phyloP scores from a whole-genome alignment of 2,888 invertebrate genomes.

The Lissonota sp. region DNA sequence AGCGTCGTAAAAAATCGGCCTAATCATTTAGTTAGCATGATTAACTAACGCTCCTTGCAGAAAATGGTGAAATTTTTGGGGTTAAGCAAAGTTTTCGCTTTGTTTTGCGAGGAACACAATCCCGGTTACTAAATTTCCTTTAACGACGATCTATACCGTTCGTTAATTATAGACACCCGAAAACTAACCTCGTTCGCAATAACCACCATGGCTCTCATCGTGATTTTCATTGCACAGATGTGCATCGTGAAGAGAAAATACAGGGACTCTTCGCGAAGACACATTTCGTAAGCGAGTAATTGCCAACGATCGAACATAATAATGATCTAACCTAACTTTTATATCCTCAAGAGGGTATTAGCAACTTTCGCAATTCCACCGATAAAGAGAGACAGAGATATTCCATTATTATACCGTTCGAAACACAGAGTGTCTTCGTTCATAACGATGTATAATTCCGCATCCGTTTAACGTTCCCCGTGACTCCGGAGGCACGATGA shows the following conservation, averaged over 20 bases:
- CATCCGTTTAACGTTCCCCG: constrained; percentile 50
- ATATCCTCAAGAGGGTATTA: constrained; percentile 44
- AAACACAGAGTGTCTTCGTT: constrained; percentile 27
- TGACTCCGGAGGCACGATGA: background rate
- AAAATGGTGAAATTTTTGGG: too few species aligned
- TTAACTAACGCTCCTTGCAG: too few species aligned
- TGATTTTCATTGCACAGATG: too few species aligned
- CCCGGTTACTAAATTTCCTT: too few species aligned
- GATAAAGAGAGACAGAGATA: background rate
- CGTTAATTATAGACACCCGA: too few species aligned
- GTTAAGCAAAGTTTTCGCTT: too few species aligned
- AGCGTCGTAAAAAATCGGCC: too few species aligned
- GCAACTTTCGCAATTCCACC: constrained; percentile 39
- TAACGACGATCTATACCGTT: too few species aligned
- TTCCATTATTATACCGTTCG: constrained; percentile 47
- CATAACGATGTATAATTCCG: constrained; percentile 48
- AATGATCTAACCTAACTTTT: constrained; percentile 48
- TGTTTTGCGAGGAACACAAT: too few species aligned
- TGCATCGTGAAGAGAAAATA: constrained; percentile 1
- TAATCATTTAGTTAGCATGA: too few species aligned
- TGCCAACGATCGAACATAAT: constrained; percentile 30
- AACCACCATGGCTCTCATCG: too few species aligned
- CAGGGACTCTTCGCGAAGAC: constrained; percentile 23
- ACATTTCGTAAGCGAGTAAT: constrained; percentile 37
- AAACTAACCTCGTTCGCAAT: too few species aligned